These are phyloP conservation scores for Agriotes lineatus DNA, from an alignment of 2,888 invertebrate genomes.

Conservation along the genomic window DNA sequence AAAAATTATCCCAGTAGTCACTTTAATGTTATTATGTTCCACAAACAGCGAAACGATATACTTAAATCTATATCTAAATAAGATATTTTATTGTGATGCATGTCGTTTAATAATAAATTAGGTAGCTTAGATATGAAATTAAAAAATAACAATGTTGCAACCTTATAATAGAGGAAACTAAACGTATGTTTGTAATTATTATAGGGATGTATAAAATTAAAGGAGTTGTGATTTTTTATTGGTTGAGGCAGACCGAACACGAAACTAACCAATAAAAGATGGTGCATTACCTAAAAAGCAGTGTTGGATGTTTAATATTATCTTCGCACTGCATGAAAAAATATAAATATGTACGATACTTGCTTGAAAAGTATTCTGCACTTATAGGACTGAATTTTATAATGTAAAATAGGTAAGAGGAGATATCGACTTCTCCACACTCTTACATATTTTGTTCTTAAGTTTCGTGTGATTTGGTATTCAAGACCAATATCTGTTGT, in stretches of 20 bases:
- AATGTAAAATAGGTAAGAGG: neutral
- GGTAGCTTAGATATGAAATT: slow-evolving; percentile 49
- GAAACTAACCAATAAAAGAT: neutral
- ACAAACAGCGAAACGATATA: slow-evolving; percentile 9
- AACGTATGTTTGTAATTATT: slow-evolving; percentile 22
- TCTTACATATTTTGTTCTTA: neutral
- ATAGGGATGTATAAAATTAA: slow-evolving; percentile 26
- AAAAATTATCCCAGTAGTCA: no score
- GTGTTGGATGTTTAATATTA: slow-evolving; percentile 12
- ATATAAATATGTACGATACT: slow-evolving; percentile 13
- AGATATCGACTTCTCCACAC: neutral
- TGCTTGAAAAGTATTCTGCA: slow-evolving; percentile 31
- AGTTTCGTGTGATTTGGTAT: slow-evolving; percentile 1
- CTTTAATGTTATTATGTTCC: neutral
- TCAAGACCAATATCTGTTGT: slow-evolving; percentile 21
- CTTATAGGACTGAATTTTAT: slow-evolving; percentile 39
- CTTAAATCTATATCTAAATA: slow-evolving; percentile 24
- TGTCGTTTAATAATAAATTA: slow-evolving; percentile 39
- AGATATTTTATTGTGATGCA: slow-evolving; percentile 41
- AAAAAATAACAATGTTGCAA: slow-evolving; percentile 24
- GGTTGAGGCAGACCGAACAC: neutral
- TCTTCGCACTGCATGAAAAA: slow-evolving; percentile 10
- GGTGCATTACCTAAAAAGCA: neutral
- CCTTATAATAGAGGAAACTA: slow-evolving; percentile 2
- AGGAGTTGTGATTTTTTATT: neutral